phyloP scores from a whole-genome alignment of 2,888 invertebrate species.

The Orchestes rusci region DNA sequence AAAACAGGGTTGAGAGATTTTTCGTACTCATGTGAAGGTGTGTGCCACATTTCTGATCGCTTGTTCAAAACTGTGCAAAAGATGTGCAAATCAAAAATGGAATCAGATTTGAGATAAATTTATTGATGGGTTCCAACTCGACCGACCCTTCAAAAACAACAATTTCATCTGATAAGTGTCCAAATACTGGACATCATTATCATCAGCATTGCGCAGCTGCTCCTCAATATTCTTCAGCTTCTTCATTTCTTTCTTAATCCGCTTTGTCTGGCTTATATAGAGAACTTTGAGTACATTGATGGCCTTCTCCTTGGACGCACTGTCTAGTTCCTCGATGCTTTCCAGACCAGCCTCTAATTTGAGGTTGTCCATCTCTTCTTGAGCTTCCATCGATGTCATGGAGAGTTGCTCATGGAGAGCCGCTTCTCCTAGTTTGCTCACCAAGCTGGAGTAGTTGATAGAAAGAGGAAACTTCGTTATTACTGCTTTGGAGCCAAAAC shows the following conservation, averaged over 20 bases:
- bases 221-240: conserved; percentile 37
- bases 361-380: conserved; percentile 30
- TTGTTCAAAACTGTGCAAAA: no score
- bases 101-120: no score
- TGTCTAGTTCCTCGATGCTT: conserved; percentile 32
- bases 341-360: conserved; percentile 31
- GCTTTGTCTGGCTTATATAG: conserved; percentile 38
- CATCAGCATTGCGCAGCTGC: conserved; percentile 34
- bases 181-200: conserved; percentile 27
- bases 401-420: conserved; percentile 15
- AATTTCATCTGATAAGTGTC: conserved; percentile 20
- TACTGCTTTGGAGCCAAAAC: conserved; percentile 24
- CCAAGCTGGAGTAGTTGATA: conserved; percentile 37
- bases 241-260: conserved; percentile 37
- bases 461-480: conserved; percentile 35
- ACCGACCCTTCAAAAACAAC: no score
- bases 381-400: conserved; percentile 28
- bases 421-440: conserved; percentile 16
- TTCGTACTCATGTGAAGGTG: no score
- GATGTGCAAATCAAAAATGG: no score
- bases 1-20: no score
- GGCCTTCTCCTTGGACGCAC: conserved; percentile 33
- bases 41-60: no score
- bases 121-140: no score
- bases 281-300: conserved; percentile 34